phyloP scores from a whole-genome alignment of 2,113 vertebrate genomes.

The Oreocharis arfaki region DNA sequence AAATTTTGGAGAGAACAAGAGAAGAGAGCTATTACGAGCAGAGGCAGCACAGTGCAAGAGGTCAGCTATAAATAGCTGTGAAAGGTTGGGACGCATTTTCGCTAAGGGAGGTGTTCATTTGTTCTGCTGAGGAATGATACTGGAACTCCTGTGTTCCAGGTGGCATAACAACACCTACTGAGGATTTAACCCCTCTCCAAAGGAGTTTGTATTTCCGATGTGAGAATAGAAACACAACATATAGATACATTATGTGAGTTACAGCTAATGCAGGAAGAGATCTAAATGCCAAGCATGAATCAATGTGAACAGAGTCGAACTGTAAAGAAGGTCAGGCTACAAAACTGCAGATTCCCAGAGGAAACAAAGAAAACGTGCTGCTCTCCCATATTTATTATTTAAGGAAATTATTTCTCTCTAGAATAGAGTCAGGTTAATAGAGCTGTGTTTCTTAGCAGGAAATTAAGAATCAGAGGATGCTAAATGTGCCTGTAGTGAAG shows the following conservation, averaged over 20 bases:
- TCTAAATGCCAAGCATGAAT: not conserved
- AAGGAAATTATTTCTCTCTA: not conserved
- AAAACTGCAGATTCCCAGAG: not conserved
- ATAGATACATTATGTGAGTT: not conserved
- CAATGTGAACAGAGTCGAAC: not conserved
- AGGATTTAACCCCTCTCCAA: not conserved
- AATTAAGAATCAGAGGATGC: not conserved
- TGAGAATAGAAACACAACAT: not conserved
- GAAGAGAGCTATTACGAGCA: not conserved
- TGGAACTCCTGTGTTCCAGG: not conserved
- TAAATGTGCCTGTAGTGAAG: not conserved
- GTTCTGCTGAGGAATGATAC: not conserved
- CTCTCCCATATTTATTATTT: not conserved
- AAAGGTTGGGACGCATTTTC: not conserved
- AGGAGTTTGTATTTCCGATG: not conserved
- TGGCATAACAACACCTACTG: not conserved
- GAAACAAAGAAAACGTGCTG: not conserved
- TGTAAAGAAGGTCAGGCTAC: not conserved
- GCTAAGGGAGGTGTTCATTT: not conserved
- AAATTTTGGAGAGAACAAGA: not conserved
- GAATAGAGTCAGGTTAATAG: not conserved
- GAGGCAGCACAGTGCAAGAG: not conserved
- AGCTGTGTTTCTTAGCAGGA: not conserved
- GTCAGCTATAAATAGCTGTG: not conserved
- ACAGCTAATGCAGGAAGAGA: not conserved